A percentile compares a stretch with the other conserved stretches of the same genome.
These are phyloP conservation scores for Phasia obesa DNA, from an alignment of 2,888 invertebrate species.

Conservation along the genomic window DNA sequence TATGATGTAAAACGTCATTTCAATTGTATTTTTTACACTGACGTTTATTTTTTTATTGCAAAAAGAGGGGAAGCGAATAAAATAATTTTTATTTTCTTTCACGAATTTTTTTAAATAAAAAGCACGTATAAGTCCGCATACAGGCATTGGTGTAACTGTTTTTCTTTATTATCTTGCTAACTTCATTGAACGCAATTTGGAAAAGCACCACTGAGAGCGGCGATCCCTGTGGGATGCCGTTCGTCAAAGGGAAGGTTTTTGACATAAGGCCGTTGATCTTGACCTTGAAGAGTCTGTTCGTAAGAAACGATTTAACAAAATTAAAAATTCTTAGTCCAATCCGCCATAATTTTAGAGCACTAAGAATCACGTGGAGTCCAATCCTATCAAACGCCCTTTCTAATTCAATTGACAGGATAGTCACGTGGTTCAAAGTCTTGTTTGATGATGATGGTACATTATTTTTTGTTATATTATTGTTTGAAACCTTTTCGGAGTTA, in stretches of 20 bases:
- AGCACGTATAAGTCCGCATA: constrained; percentile 69
- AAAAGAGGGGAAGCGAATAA: too few species aligned
- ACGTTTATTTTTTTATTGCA: too few species aligned
- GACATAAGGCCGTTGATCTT: constrained; percentile 29
- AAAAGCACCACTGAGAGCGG: constrained; percentile 55
- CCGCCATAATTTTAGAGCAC: constrained; percentile 14
- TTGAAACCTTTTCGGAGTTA: too few species aligned
- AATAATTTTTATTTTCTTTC: too few species aligned
- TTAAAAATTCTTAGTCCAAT: constrained; percentile 49
- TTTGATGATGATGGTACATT: too few species aligned
- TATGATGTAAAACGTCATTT: too few species aligned
- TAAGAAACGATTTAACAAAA: constrained; percentile 11
- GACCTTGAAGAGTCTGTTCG: constrained; percentile 27
- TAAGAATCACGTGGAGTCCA: constrained; percentile 49
- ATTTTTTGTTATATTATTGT: too few species aligned
- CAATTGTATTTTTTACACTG: too few species aligned
- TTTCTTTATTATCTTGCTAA: constrained; percentile 24
- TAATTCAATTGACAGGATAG: constrained; percentile 55
- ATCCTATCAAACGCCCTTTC: constrained; percentile 68
- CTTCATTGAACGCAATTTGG: constrained; percentile 57
- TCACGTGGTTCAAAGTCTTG: constrained; percentile 52
- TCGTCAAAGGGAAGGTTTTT: constrained; percentile 18
- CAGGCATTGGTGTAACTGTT: constrained; percentile 52
- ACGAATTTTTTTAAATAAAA: constrained; percentile 12
- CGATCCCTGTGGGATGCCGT: constrained; percentile 63